Evolutionary conservation across 2,888 invertebrate species (phyloP).

Genomic region (Helleia helle): DNA sequence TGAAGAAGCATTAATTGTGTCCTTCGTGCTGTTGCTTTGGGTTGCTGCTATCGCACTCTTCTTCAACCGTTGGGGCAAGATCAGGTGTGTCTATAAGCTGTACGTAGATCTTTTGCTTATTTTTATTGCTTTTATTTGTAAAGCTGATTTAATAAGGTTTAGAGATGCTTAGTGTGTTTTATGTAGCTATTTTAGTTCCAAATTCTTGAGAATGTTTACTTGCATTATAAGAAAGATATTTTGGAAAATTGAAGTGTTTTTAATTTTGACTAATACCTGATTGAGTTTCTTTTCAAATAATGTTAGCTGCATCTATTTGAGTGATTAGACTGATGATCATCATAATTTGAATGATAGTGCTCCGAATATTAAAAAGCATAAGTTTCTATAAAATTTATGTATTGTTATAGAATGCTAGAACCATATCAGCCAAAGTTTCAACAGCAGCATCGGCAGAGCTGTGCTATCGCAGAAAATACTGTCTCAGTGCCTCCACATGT

Average conservation of each 20-base stretch:
- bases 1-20: conserved; percentile 89
- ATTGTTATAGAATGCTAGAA: conserved; percentile 81
- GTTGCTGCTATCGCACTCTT: conserved; percentile 91
- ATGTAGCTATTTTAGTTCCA: no score
- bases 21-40: conserved; percentile 89
- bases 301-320: no score
- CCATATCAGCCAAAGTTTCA: conserved; percentile 94
- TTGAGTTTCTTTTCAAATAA: no score
- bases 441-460: conserved; percentile 86
- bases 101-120: conserved; percentile 51
- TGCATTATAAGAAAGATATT: no score
- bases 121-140: conserved; percentile 16
- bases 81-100: conserved; percentile 76
- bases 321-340: no score
- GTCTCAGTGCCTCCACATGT: conserved; percentile 58
- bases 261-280: no score
- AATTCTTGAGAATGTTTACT: no score
- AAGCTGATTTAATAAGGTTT: no score
- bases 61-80: conserved; percentile 96
- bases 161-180: no score
- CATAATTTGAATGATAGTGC: no score
- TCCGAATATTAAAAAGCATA: no score
- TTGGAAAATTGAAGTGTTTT: no score
- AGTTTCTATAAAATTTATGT: not conserved
- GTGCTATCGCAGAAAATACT: conserved; percentile 76